phyloP scores from a whole-genome alignment of 2,888 invertebrate species.

The Nephrotoma flavescens region DNA sequence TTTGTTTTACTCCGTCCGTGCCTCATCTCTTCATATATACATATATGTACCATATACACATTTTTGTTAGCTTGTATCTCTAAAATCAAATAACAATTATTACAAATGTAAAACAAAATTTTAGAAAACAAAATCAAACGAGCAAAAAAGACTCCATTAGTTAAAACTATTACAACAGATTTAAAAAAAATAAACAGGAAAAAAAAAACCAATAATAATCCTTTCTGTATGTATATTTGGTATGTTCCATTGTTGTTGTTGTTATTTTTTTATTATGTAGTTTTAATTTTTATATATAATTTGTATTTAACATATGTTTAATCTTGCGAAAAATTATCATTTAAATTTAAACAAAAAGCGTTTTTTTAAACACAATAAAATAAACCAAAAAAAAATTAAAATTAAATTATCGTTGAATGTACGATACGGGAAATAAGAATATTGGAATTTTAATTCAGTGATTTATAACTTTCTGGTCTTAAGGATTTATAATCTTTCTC shows the following conservation, averaged over 20 bases:
- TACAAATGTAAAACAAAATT: not conserved
- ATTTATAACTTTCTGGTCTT: too few species aligned
- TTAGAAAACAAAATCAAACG: not conserved
- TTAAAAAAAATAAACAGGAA: not conserved
- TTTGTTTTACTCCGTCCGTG: not conserved
- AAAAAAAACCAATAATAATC: not conserved
- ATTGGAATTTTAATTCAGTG: too few species aligned
- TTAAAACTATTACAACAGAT: not conserved
- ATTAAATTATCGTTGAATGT: not conserved
- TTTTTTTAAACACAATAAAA: not conserved
- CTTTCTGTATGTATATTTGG: not conserved
- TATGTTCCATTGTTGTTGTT: not conserved
- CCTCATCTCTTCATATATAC: not conserved
- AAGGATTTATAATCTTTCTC: too few species aligned
- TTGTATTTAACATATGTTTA: not conserved
- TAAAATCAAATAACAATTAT: not conserved
- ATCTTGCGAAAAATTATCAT: not conserved
- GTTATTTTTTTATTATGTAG: not conserved
- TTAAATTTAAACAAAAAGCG: not conserved
- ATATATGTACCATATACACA: too few species aligned
- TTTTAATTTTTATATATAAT: not conserved
- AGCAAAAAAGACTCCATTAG: not conserved
- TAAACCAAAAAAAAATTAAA: not conserved
- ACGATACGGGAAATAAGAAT: not conserved
- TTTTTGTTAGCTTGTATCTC: not conserved